These are phyloP conservation scores for Fistularia tabacaria DNA, from an alignment of 2,797 vertebrate genomes.

Conservation along the genomic window DNA sequence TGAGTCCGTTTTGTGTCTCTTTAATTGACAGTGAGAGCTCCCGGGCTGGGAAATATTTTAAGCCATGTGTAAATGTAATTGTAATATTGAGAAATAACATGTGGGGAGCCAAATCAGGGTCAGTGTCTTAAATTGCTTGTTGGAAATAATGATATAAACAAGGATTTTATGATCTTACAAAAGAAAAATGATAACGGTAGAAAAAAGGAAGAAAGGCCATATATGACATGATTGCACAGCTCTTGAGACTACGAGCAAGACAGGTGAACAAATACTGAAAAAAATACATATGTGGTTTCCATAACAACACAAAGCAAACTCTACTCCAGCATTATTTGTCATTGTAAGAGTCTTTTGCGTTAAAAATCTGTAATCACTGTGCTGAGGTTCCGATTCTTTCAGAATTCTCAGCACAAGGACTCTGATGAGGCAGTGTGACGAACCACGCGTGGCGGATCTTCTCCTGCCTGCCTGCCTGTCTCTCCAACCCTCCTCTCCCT, in stretches of 20 bases:
- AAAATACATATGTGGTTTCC: conserved; percentile 40
- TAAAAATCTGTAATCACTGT: not conserved
- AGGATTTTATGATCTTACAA: not conserved
- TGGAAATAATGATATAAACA: not conserved
- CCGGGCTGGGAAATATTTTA: not conserved
- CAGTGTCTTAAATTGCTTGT: not conserved
- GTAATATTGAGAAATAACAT: conserved; percentile 12
- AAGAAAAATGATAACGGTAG: not conserved
- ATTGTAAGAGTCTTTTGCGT: not conserved
- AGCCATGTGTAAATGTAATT: conserved; percentile 20
- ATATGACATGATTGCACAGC: conserved; percentile 10
- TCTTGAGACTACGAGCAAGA: conserved; percentile 8
- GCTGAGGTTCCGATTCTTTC: conserved; percentile 1
- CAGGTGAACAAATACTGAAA: conserved; percentile 46
- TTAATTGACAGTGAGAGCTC: conserved; percentile 42
- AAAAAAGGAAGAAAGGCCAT: conserved; percentile 10
- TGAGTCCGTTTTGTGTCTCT: conserved; percentile 44
- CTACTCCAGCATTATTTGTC: not conserved
- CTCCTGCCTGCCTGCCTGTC: conserved; percentile 26
- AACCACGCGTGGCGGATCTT: conserved; percentile 43
- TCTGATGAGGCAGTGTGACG: conserved; percentile 35
- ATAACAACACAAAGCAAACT: conserved; percentile 33
- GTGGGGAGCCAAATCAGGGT: not conserved
- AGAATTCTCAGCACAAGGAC: conserved; percentile 13
- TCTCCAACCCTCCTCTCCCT: conserved; percentile 49